These are phyloP conservation scores for Campylomormyrus tamandua DNA, from an alignment of 2,113 vertebrate genomes.

Conservation along the genomic window DNA sequence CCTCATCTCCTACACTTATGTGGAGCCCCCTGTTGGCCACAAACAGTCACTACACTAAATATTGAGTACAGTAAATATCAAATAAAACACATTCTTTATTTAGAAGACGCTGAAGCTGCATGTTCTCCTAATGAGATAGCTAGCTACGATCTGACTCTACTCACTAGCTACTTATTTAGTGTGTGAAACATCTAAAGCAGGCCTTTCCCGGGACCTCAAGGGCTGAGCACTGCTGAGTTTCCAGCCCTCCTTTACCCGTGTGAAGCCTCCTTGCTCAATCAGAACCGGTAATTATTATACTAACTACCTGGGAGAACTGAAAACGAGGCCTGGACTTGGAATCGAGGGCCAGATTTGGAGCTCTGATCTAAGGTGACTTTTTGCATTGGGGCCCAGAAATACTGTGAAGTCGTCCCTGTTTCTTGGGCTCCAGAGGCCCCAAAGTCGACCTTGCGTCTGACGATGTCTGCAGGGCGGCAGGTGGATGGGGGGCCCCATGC, in stretches of 20 bases:
- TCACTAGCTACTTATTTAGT: not conserved
- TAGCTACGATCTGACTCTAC: not conserved
- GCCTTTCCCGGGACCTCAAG: not conserved
- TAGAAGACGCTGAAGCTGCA: not conserved
- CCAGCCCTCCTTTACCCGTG: not conserved
- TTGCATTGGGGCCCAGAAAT: not conserved
- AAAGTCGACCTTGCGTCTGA: not conserved
- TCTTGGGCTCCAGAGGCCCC: not conserved
- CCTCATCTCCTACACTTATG: not conserved
- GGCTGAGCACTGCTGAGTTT: not conserved
- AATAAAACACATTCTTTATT: not conserved
- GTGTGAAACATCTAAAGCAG: not conserved
- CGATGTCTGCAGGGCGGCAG: not conserved
- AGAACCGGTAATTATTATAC: no score
- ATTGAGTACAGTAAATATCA: not conserved
- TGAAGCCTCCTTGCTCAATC: not conserved
- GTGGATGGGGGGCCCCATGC: not conserved
- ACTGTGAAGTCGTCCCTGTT: not conserved
- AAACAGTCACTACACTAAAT: not conserved
- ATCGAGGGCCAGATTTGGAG: not conserved
- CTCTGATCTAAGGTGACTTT: not conserved
- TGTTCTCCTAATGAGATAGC: not conserved
- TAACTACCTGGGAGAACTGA: no score
- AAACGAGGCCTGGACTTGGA: no score
- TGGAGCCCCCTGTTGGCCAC: not conserved